These are phyloP conservation scores for Loxodonta africana DNA, from an alignment of 2,113 vertebrate genomes.

Conservation along the genomic window DNA sequence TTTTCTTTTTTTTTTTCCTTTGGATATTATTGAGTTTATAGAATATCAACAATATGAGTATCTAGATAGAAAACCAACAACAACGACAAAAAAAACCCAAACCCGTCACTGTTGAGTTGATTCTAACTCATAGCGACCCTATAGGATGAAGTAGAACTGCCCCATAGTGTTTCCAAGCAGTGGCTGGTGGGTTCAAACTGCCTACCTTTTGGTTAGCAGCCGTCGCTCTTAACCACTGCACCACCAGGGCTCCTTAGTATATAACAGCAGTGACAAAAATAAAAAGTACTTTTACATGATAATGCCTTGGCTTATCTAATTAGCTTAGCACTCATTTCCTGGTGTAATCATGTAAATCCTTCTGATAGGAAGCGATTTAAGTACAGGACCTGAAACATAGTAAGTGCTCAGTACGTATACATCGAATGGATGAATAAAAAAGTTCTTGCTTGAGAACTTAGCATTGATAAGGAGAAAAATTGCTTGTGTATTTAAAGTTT, in stretches of 20 bases:
- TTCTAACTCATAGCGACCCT: no score
- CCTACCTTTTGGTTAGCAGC: no score
- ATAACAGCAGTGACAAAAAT: neutral
- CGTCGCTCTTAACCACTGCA: no score
- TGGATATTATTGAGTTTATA: neutral
- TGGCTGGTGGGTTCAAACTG: no score
- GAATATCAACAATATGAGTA: neutral
- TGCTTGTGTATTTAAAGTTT: neutral
- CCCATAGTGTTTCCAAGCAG: no score
- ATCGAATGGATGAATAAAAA: neutral
- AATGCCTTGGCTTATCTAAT: neutral
- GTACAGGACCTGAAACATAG: neutral
- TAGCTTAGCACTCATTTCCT: constrained; percentile 18
- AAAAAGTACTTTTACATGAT: neutral
- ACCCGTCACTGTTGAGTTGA: no score
- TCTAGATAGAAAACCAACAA: neutral
- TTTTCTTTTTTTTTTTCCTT: constrained; percentile 28
- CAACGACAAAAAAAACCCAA: no score
- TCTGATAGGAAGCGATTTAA: neutral
- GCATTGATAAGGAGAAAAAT: no score
- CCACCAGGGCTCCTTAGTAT: neutral
- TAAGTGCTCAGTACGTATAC: neutral
- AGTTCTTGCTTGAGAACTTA: neutral
- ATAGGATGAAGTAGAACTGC: no score
- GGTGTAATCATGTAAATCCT: neutral